Conservation (phyloP, 2,888 invertebrate species). For the Beris chalybata region DNA sequence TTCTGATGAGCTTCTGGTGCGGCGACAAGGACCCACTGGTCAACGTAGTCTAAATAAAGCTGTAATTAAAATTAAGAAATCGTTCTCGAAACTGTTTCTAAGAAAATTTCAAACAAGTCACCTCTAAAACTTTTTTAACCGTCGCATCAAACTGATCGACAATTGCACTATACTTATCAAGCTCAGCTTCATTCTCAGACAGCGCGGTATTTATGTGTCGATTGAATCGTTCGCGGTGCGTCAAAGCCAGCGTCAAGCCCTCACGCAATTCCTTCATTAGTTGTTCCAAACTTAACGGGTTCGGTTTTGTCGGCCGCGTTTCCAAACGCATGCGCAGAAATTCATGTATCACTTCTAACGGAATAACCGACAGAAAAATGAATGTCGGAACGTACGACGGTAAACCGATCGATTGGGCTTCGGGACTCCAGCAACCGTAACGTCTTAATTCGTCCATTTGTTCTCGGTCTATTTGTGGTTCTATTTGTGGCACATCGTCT, state of each 20-base stretch:
- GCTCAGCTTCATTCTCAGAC: slow-evolving; percentile 57
- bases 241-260: slow-evolving; percentile 79
- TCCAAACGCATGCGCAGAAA: slow-evolving; percentile 84
- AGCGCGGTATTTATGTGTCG: slow-evolving; percentile 66
- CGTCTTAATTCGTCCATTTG: slow-evolving; percentile 53
- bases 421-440: slow-evolving; percentile 77
- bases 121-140: slow-evolving; percentile 72
- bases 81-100: neutral
- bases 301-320: slow-evolving; percentile 79
- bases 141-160: slow-evolving; percentile 76
- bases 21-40: slow-evolving; percentile 72
- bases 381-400: slow-evolving; percentile 86
- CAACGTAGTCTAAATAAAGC: slow-evolving; percentile 85
- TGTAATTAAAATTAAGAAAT: slow-evolving; percentile 49
- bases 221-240: slow-evolving; percentile 76
- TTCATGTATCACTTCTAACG: slow-evolving; percentile 90
- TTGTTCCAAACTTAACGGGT: slow-evolving; percentile 83
- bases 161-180: slow-evolving; percentile 61
- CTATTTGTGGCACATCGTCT: slow-evolving; percentile 52
- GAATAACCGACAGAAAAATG: slow-evolving; percentile 81
- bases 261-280: slow-evolving; percentile 89
- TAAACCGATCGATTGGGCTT: slow-evolving; percentile 73
- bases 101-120: slow-evolving; percentile 46
- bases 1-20: slow-evolving; percentile 62
- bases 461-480: slow-evolving; percentile 53